Evolutionary conservation across 2,113 vertebrate species (phyloP), one percentile per base, ranked within the genome.

Genomic region (Tychaedon coryphoeus): DNA sequence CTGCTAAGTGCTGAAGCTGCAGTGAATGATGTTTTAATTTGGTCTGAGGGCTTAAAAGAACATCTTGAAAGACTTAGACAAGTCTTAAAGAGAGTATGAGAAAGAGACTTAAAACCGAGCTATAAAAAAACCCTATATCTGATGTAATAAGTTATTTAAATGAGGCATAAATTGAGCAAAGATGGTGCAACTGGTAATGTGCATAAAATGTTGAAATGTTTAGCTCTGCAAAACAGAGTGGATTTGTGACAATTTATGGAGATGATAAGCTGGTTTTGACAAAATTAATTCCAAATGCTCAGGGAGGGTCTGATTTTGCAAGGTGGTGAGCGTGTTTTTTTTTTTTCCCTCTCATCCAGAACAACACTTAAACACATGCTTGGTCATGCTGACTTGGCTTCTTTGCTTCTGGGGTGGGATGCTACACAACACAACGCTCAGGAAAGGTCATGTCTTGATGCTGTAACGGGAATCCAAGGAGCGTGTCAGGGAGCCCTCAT

Each of bases 21-120:
- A 93, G 80, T 72, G 91, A 97, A 95, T 82, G 94, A 95, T 96
- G 95, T 96, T 97, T 95, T 97, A 97, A 97, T 97, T 97, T 97
- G 86, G 86, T 93, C 83, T 91, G 65, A 96, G 72, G 83, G 86
- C 89, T 95, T 95, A 74, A 95, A 97, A 95, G 91, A 96, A 95
- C 96, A 96, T 95, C 96, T 97, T 95, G 95, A 97, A 97, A 93
- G 89, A 97, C 76, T 97, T 96, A 96, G 65, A 81, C 66, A 89
- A 92, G 88, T 93, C 83, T 89, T 93, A 91, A 92, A 94, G 60
- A 62, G 51, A 92, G 76, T 95, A 95, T 95, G 94, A 96, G 94
- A 97, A 94, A 95, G 72, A 91, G 48, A 89, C 61, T 95, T 89
- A 78, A 95, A 95, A 88, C 76, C 90, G 74, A 93, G 53, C 91